Evolutionary conservation across 2,797 vertebrate species (phyloP).

Genomic region (Semaprochilodus insignis): DNA sequence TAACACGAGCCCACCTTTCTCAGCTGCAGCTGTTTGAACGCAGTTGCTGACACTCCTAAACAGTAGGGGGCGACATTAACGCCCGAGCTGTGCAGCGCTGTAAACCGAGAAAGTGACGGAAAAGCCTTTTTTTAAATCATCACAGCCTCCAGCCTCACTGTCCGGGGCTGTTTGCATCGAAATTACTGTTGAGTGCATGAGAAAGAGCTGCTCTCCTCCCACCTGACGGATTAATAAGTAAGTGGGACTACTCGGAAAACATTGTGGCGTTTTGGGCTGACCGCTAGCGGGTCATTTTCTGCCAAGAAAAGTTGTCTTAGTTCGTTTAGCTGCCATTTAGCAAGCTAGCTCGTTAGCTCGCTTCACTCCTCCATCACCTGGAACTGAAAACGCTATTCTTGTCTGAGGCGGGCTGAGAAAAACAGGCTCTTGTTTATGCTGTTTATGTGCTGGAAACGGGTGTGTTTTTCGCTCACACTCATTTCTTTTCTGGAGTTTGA

Average conservation of each 20-base stretch:
- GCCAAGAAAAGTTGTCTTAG: slow-evolving; percentile 42
- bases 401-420: neutral
- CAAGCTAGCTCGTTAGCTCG: slow-evolving; percentile 34
- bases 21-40: too few relatives aligned
- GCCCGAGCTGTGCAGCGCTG: neutral
- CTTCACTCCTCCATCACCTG: slow-evolving; percentile 33
- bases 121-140: slow-evolving; percentile 57
- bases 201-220: neutral
- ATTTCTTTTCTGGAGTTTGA: neutral
- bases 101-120: slow-evolving; percentile 19
- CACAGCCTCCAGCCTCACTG: slow-evolving; percentile 32
- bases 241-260: slow-evolving; percentile 30
- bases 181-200: slow-evolving; percentile 43
- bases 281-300: neutral
- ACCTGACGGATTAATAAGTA: slow-evolving; percentile 26
- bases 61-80: slow-evolving; percentile 28
- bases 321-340: slow-evolving; percentile 31
- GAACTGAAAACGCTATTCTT: slow-evolving; percentile 27
- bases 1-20: too few relatives aligned
- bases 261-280: neutral
- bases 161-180: slow-evolving; percentile 39
- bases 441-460: neutral
- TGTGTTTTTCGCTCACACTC: neutral
- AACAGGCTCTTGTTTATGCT: too few relatives aligned
- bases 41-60: neutral